Base-by-base conservation (phyloP, 2,797 vertebrate species). In the Siniperca scherzeri region DNA sequence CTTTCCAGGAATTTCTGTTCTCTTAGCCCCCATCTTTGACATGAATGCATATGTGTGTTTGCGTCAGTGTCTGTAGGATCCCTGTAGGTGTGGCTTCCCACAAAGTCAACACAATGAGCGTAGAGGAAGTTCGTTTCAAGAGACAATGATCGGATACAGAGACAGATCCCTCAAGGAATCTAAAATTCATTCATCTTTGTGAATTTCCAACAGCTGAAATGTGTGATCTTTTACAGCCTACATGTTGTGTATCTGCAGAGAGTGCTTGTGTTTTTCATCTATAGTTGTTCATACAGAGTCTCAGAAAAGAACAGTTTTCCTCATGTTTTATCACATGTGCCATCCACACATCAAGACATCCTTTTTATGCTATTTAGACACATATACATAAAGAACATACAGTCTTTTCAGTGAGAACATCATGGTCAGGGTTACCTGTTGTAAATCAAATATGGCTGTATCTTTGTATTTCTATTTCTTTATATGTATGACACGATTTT, bases 141-240 rank as follows among this genome's bases (percentile, higher is more conserved):
- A 64, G 33, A 83, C 86, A 88, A 88, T 84, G 55, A 84, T 81
- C 38, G 50, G 76, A 83, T 77, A 67, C 61, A 38, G 21, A 59
- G 25, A 85, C 53, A 68, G 61, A 86, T 77, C 70, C 81, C 65
- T n/a, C 1, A 70, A 77, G 65, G 19, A 85, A 82, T 80, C 40
- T 44, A 1, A 62, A 59, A 44, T 46, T 22, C 27, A 16, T 40
- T 44, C 14, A 70, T 42, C 42, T 64, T 50, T 66, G 44, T 48
- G 14, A 21, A 4, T 59, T 64, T 57, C 3, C 11, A 17, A n/a
- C 9, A 14, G 25, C 22, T 10, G 9, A 25, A 70, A 7, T 38
- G 11, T 16, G 6, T 30, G 25, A 42, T 67, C 22, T 74, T 57
- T 36, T 57, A 57, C 19, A 64, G 46, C 16, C 1, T n/a, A 7